These are phyloP conservation scores for Coecobrya sp. DNA, from an alignment of 2,888 invertebrate species.

Conservation along the genomic window DNA sequence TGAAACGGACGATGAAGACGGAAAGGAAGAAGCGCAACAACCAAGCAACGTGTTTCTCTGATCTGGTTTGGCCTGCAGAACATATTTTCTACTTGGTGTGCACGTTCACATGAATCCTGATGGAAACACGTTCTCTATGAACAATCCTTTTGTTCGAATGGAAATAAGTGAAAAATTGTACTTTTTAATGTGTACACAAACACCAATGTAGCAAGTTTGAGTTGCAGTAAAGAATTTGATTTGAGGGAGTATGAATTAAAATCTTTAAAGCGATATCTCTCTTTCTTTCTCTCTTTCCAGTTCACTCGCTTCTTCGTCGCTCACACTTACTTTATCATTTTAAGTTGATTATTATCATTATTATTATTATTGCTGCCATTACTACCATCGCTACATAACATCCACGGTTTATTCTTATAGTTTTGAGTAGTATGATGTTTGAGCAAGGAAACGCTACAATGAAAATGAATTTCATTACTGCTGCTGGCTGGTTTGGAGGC, in stretches of 20 bases:
- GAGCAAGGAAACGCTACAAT: neutral
- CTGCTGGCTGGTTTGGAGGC: conserved; percentile 65
- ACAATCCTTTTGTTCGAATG: neutral
- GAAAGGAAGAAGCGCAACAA: conserved; percentile 31
- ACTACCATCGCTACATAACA: neutral
- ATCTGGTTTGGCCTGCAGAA: conserved; percentile 31
- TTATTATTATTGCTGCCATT: conserved; percentile 62
- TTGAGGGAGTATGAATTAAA: conserved; percentile 50
- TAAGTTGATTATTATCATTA: conserved; percentile 65
- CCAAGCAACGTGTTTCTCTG: conserved; percentile 21
- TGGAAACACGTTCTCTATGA: neutral
- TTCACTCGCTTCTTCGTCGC: conserved; percentile 39
- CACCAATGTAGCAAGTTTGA: neutral
- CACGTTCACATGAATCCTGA: neutral
- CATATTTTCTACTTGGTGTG: neutral
- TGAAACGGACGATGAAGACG: conserved; percentile 1
- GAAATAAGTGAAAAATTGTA: neutral
- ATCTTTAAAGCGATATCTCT: conserved; percentile 38
- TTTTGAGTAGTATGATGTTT: neutral
- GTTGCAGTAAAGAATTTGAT: neutral
- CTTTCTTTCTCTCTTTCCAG: conserved; percentile 36
- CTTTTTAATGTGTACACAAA: too few species aligned
- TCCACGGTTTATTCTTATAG: neutral
- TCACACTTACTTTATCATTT: conserved; percentile 65
- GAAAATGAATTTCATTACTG: conserved; percentile 64